Evolutionary conservation across 1,140 invertebrate genomes (phyloP), one percentile per base, ranked within the genome.

Genomic region (Stenopsyche tienmushanensis): DNA sequence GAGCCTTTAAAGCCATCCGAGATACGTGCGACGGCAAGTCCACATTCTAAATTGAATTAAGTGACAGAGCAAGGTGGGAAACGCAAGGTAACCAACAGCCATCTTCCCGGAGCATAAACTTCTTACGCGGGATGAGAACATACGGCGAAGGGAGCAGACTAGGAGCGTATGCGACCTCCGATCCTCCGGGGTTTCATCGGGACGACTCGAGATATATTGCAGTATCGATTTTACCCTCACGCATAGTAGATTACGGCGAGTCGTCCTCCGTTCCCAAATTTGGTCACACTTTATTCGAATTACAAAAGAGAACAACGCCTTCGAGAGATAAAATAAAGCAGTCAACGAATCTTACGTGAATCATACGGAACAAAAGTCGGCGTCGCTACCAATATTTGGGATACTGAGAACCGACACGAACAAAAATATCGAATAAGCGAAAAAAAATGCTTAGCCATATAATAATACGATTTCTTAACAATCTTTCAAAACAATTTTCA

Each of bases 21-120:
- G 23, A 24, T 60, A 60, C 58, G 58, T 60, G 58, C 41, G 15
- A 45, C 23, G 8, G 50, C 52, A 34, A 54, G 24, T 53, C 34
- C 60, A 53, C 52, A 47, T 39, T 34, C 50, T 34, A 64, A 64
- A 64, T 64, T 55, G 62, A 64, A 64, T 64, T 64, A 64, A 64
- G 60, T 53, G 60, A 63, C 60, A 53, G 29, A 18, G 25, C 47
- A 21, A 39, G 47, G 50, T 26, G 50, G 23, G 49, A 64, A 62
- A 64, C 50, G 41, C 23, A 29, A 41, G 29, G 26, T 21, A 62
- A 45, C 57, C 25, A 50, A 62, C 21, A 54, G 21, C 34, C 55
- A 58, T 18, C 41, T 34, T 42, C 60, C 50, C 23, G 42, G 21
- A 49, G 20, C 45, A 24, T 49, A 62, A 60, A 45, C 44, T 20